Base-by-base conservation (phyloP, 2,888 invertebrate genomes). In the Cerceris rybyensis region DNA sequence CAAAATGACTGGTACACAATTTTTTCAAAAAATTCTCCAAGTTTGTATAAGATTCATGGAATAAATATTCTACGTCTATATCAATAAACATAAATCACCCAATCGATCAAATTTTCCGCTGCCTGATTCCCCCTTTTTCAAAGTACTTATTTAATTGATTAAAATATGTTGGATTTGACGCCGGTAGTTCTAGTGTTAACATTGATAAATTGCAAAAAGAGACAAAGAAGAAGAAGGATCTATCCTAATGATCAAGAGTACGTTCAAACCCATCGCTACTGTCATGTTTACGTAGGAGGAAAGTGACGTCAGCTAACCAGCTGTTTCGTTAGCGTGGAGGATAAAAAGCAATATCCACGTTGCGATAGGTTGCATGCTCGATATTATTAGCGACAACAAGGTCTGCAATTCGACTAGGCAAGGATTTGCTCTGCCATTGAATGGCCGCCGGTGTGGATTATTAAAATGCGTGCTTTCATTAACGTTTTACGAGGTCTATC, bases 401-500 rank as follows among this genome's bases (percentile, higher is more conserved):
- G 69, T 68, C 75, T 50, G 69, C 70, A 13, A 69, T 73, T 69
- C 75, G 70, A 68, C 61, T 61, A 67, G 67, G 72, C 75, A 70
- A 73, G 70, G 60, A 75, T 73, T 74, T 65, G 69, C 66, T 17
- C 54, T 16, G 70, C 17, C 17, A 60, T 42, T 39, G 14, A 16
- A 43, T 73, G 77, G 68, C 79, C 78, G 66, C 77, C 72, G 85
- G 74, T 80, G 60, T 65, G 70, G 78, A 80, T 86, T 83, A 86
- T 85, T 85, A 84, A 28, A 84, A 85, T 80, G 78, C 80, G 80
- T 74, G 80, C 81, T 77, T 82, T 85, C 81, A 83, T 86, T 87
- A 79, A 70, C 83, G 82, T 83, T 85, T 84, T 83, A 82, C 84
- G 86, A 79, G 78, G 67, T 16, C 67, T 63, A 82, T 87, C 83